Percentiles rank a stretch among this genome's conserved stretches.
These are phyloP conservation scores for Phataginus tricuspis DNA, from an alignment of 2,797 vertebrate genomes.

Conservation along the genomic window DNA sequence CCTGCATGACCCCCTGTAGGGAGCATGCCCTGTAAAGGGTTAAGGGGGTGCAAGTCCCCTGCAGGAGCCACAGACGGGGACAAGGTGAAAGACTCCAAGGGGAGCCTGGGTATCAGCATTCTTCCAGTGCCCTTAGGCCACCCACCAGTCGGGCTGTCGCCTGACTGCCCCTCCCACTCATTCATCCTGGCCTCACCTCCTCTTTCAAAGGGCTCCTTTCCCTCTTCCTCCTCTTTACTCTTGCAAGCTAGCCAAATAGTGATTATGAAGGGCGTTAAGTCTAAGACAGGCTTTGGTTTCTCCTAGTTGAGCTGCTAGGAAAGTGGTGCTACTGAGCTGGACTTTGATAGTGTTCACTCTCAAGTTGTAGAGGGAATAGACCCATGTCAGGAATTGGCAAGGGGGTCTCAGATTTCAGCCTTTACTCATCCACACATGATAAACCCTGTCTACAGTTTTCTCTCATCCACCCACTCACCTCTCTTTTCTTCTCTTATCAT, in stretches of 20 bases:
- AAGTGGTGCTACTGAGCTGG: background rate
- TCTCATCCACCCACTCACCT: background rate
- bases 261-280: background rate
- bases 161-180: too few relatives aligned
- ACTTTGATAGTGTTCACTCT: background rate
- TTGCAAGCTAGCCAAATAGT: background rate
- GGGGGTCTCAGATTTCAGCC: background rate
- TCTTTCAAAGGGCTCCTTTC: background rate
- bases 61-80: background rate
- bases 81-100: background rate
- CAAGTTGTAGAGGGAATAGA: rapidly evolving
- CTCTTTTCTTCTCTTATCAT: background rate
- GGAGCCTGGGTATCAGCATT: too few relatives aligned
- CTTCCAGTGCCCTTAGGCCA: background rate
- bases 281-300: background rate
- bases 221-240: background rate
- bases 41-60: too few relatives aligned
- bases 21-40: background rate
- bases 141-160: too few relatives aligned
- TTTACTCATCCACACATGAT: background rate
- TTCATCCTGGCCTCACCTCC: background rate
- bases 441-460: background rate
- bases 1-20: background rate
- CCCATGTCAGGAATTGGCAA: background rate
- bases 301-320: background rate